These are phyloP conservation scores for Mus caroli DNA, from an alignment of 2,797 vertebrate species.

Conservation along the genomic window DNA sequence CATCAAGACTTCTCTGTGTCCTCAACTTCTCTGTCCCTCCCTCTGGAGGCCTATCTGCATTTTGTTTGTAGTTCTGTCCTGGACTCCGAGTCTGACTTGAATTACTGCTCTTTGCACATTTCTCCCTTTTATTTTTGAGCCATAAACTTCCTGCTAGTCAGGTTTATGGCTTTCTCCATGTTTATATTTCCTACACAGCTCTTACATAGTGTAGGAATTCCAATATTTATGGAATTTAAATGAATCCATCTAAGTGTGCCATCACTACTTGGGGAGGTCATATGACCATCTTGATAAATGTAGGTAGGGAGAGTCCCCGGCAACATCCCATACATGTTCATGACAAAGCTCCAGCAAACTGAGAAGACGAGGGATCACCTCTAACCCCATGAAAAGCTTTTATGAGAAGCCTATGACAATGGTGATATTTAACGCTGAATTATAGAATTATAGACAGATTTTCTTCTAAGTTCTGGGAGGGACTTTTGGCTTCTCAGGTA, in stretches of 20 bases:
- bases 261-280: slow-evolving; percentile 15
- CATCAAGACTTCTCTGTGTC: neutral
- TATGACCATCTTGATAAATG: slow-evolving; percentile 26
- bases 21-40: neutral
- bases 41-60: neutral
- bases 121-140: neutral
- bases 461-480: slow-evolving; percentile 12
- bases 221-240: slow-evolving; percentile 54
- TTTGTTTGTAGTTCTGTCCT: neutral
- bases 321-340: neutral
- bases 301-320: neutral
- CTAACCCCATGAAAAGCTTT: neutral
- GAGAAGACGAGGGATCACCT: neutral
- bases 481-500: neutral
- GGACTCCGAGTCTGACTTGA: slow-evolving; percentile 4
- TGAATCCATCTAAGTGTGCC: slow-evolving; percentile 1
- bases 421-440: neutral
- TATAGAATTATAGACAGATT: slow-evolving; percentile 1
- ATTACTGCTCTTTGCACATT: slow-evolving; percentile 4
- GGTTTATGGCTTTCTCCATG: slow-evolving; percentile 1
- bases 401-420: neutral
- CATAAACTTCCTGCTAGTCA: neutral
- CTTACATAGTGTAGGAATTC: neutral
- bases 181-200: neutral
- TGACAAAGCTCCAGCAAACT: neutral